Base-by-base conservation (phyloP, 2,888 invertebrate species). In the Apodemia duryi region DNA sequence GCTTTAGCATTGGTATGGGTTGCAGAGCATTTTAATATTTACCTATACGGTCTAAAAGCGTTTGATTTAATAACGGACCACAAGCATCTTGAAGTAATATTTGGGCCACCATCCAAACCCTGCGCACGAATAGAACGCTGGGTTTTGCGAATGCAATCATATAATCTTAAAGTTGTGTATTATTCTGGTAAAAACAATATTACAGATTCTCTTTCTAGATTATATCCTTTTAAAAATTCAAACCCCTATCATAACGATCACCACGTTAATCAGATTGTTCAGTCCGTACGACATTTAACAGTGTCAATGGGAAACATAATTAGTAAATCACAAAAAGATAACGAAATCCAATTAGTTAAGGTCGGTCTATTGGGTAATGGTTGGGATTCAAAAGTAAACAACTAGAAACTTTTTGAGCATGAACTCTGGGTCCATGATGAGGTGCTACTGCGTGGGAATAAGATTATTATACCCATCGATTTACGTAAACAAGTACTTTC, bases 61-160 rank as follows among this genome's bases (percentile, higher is more conserved):
- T 75, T 73, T 62, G 79, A 78, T 1, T 70, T 80, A 4, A 64
- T 76, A 0, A 78, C 69, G 0, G 75, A 78, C 61, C 76, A 77
- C 60, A 76, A 76, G 64, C 83, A 86, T 1, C 68, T 90, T 9
- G 76, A 78, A 52, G 70, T 67, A 3, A 72, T 80, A 32, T 78
- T 79, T 65, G 71, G 74, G 0, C 65, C 69, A 13, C 66, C 61
- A 38, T 78, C 78, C 1, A 79, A 78, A 66, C 76, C 80, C 0
- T 77, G 77, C 32, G 80, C 79, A 0, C n/a, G 78, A 43, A 72
- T 81, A 6, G 79, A 81, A 64, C 63, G 80, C 1, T 80, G 79
- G 81, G 69, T 81, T 5, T 38, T 80, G 21, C 60, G 78, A 3
- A 64, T 79, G 4, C 79, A 81, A 63, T 11, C 74, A 0, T 81